Percentiles rank a stretch among this genome's conserved stretches.
Evolutionary conservation across 1,140 invertebrate genomes (phyloP).

Genomic region (Nasonia vitripennis): DNA sequence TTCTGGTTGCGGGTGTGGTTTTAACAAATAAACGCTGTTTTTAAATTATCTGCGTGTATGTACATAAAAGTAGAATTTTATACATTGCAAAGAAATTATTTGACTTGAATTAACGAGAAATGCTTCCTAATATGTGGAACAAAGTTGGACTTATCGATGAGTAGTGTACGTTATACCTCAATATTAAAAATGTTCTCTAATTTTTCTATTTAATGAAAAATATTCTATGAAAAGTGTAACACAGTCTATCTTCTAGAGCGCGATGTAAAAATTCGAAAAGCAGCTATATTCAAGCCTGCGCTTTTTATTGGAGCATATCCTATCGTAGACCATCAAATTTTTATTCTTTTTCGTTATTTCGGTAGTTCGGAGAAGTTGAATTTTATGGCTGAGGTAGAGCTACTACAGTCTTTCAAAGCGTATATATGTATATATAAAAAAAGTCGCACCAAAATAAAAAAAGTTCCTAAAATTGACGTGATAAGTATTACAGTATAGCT

Average conservation of each 20-base stretch:
- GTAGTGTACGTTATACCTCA: background rate
- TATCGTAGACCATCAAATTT: conserved; percentile 3
- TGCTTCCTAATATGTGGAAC: background rate
- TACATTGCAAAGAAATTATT: background rate
- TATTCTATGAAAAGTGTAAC: background rate
- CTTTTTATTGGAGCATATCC: background rate
- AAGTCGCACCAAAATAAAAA: conserved; percentile 6
- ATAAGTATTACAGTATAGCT: background rate
- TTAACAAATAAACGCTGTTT: background rate
- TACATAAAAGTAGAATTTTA: background rate
- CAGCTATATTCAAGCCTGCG: background rate
- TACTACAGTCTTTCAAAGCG: conserved; percentile 37
- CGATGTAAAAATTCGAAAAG: background rate
- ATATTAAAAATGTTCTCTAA: background rate
- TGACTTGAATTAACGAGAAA: background rate
- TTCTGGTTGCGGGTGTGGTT: background rate
- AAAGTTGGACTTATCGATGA: background rate
- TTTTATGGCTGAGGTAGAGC: conserved; percentile 24
- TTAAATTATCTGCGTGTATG: too few relatives aligned
- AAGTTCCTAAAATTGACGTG: background rate
- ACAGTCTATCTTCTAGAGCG: background rate
- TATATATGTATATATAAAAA: background rate
- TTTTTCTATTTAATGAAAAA: background rate
- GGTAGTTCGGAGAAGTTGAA: background rate
- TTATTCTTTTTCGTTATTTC: background rate